Evolutionary conservation across 2,888 invertebrate genomes (phyloP), one percentile per base, ranked within the genome.

Genomic region (Drosophila dives): DNA sequence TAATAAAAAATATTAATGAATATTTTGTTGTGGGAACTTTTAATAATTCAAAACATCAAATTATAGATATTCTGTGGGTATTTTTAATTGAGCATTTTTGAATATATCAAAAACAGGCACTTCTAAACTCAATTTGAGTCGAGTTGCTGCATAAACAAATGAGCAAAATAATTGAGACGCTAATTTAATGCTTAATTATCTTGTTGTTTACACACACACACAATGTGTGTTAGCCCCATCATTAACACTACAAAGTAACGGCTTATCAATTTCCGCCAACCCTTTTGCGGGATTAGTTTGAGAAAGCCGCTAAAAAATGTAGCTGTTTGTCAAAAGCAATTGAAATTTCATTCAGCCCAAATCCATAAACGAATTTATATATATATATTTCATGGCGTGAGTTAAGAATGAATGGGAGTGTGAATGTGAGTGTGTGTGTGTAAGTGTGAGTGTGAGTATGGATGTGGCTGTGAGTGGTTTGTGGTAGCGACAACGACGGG

Each of bases 401-500:
- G 67, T 32, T 17, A 15, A 12, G 50, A 59, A 58, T 74, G 48
- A 62, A 71, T 70, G 50, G n/a, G 62, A 58, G 26, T 75, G 48
- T 26, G 72, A 40, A 29, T 71, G 23, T 42, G 63, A 29, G 34
- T 49, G 64, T 12, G 62, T 54, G 26, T 75, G 51, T 26, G 72
- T 60, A n/a, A n/a, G 70, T 77, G 64, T 12, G 62, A 62, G 20
- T 75, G 51, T 26, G 72, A 48, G 40, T 71, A 32, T 42, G 63
- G 33, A 38, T 49, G 23, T 38, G 70, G 64, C 34, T 64, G 62
- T 54, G 78, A 64, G 70, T 78, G 64, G 66, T 50, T 48, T 77
- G 67, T 64, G 78, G 74, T 49, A 69, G 65, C 62, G 65, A 60
- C 64, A 73, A 69, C 72, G 72, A 72, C 78, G 51, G 82, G 83